These are phyloP conservation scores for Aselliscus stoliczkanus DNA, from an alignment of 2,797 vertebrate genomes.

Conservation along the genomic window DNA sequence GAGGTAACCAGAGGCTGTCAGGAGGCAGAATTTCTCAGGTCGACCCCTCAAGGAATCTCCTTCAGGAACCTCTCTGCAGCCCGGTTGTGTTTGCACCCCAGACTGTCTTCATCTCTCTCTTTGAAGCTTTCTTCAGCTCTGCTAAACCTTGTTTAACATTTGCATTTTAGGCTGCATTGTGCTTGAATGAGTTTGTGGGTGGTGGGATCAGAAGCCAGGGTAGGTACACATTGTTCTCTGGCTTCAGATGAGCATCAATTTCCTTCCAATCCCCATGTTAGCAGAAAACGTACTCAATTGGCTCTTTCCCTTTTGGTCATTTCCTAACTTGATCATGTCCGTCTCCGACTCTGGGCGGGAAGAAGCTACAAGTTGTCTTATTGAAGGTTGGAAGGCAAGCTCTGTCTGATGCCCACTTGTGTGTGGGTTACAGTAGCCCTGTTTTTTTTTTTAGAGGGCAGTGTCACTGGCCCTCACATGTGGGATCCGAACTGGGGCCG, in stretches of 20 bases:
- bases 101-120: not conserved
- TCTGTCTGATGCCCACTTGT: too few relatives aligned
- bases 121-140: not conserved
- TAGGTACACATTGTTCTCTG: not conserved
- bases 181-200: not conserved
- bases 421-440: too few relatives aligned
- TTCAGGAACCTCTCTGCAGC: not conserved
- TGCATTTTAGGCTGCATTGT: accelerated
- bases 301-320: not conserved
- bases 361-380: not conserved
- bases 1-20: not conserved
- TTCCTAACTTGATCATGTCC: not conserved
- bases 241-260: not conserved
- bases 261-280: not conserved
- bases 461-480: too few relatives aligned
- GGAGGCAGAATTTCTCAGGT: not conserved
- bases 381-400: not conserved
- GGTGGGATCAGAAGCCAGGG: not conserved
- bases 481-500: too few relatives aligned
- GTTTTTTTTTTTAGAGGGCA: too few relatives aligned
- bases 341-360: not conserved
- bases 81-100: not conserved
- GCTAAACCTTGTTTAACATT: not conserved
- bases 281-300: not conserved
- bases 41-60: too few relatives aligned